Conservation (phyloP, 2,888 invertebrate genomes). For the Calameuta pallipes region DNA sequence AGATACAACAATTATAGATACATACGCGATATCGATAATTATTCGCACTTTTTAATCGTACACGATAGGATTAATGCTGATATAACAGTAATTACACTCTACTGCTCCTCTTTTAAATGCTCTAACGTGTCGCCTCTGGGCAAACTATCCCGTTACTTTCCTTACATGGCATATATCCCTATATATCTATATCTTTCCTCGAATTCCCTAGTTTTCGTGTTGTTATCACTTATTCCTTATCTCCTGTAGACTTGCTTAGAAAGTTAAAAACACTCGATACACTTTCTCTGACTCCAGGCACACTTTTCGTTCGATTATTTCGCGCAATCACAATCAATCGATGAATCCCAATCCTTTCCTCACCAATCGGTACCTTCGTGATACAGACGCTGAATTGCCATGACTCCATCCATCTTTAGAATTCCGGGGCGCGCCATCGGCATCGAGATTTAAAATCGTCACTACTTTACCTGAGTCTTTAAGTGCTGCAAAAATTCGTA, state of each 20-base stretch:
- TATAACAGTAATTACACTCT: constrained; percentile 28
- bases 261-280: constrained; percentile 14
- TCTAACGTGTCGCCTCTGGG: constrained; percentile 35
- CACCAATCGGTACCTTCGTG: neutral
- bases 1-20: constrained; percentile 21
- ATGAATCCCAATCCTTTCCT: neutral
- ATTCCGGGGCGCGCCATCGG: neutral
- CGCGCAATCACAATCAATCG: constrained; percentile 6
- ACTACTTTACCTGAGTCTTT: constrained; percentile 87
- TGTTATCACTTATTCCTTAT: constrained; percentile 1
- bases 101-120: constrained; percentile 38
- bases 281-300: neutral
- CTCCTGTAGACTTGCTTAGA: constrained; percentile 5
- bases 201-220: neutral
- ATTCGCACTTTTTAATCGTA: constrained; percentile 17
- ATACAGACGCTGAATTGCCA: neutral
- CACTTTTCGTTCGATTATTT: neutral
- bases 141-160: constrained; percentile 35
- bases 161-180: constrained; percentile 26
- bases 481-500: constrained; percentile 98
- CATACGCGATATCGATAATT: constrained; percentile 23
- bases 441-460: neutral
- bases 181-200: constrained; percentile 10
- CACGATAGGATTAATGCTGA: constrained; percentile 11
- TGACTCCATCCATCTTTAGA: neutral